Evolutionary conservation across 2,888 invertebrate genomes (phyloP).

Genomic region (Mimumesa dahlbomi): DNA sequence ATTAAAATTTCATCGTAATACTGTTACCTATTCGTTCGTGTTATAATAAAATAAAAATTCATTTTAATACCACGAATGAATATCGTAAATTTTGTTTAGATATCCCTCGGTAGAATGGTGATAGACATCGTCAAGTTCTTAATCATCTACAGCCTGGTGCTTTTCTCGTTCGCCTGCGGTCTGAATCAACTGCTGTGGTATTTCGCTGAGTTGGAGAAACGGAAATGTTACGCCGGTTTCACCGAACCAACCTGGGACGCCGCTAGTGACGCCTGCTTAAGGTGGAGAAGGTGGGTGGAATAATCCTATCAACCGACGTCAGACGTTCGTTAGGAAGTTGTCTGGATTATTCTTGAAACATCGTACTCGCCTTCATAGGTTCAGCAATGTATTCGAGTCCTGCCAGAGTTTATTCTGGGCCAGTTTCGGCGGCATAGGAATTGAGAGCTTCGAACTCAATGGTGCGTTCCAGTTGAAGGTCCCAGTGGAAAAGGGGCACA

Average conservation of each 20-base stretch:
- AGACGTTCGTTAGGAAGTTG: neutral
- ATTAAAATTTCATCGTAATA: no score
- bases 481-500: neutral
- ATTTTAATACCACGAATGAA: neutral
- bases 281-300: conserved; percentile 87
- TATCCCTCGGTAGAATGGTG: conserved; percentile 93
- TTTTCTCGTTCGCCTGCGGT: conserved; percentile 96
- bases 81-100: conserved; percentile 84
- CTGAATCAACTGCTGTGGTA: conserved; percentile 97
- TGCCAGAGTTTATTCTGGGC: conserved; percentile 98
- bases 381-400: conserved; percentile 93
- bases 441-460: conserved; percentile 92
- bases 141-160: conserved; percentile 92
- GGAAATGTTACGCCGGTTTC: conserved; percentile 88
- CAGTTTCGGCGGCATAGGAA: conserved; percentile 94
- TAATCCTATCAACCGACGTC: conserved; percentile 5
- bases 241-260: conserved; percentile 90
- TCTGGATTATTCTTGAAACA: neutral
- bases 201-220: conserved; percentile 91
- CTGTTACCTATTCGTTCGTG: no score
- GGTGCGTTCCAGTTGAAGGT: conserved; percentile 72
- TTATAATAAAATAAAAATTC: neutral
- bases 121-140: conserved; percentile 96
- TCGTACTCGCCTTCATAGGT: conserved; percentile 48
- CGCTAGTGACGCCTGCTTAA: conserved; percentile 89